These are phyloP conservation scores for Forbesichthys agassizii DNA, from an alignment of 2,113 vertebrate species.

Conservation along the genomic window DNA sequence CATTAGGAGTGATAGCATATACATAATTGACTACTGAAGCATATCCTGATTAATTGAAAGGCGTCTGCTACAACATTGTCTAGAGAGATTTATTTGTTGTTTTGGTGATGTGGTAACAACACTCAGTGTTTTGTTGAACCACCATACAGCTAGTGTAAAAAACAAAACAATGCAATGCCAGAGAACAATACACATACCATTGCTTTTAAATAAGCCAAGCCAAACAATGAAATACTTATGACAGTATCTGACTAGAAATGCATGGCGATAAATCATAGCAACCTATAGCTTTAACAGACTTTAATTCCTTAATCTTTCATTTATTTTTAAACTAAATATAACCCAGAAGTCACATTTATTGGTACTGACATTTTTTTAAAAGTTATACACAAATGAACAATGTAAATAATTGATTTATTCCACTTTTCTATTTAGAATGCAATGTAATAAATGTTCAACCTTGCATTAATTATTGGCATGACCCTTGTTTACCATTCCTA, in stretches of 20 bases:
- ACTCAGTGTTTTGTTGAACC: constrained; percentile 51
- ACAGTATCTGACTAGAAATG: constrained; percentile 50
- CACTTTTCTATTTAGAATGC: constrained; percentile 24
- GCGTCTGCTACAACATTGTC: no score
- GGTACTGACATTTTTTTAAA: neutral
- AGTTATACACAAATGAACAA: constrained; percentile 36
- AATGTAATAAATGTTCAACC: constrained; percentile 32
- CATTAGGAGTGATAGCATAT: no score
- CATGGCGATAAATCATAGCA: no score
- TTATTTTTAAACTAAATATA: constrained; percentile 38
- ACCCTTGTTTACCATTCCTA: constrained; percentile 22
- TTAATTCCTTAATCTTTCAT: neutral
- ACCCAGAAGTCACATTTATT: neutral
- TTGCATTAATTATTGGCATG: constrained; percentile 14
- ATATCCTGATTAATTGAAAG: no score
- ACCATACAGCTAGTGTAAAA: constrained; percentile 15
- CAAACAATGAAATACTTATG: constrained; percentile 64
- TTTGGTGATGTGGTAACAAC: constrained; percentile 47
- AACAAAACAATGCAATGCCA: constrained; percentile 53
- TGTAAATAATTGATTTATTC: neutral
- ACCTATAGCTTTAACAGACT: no score
- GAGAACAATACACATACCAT: constrained; percentile 43
- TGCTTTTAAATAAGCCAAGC: constrained; percentile 59
- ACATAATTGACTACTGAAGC: no score
- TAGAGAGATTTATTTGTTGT: constrained; percentile 51